Base-by-base conservation (phyloP, 2,888 invertebrate genomes). In the Lasioglossum leucozonium region DNA sequence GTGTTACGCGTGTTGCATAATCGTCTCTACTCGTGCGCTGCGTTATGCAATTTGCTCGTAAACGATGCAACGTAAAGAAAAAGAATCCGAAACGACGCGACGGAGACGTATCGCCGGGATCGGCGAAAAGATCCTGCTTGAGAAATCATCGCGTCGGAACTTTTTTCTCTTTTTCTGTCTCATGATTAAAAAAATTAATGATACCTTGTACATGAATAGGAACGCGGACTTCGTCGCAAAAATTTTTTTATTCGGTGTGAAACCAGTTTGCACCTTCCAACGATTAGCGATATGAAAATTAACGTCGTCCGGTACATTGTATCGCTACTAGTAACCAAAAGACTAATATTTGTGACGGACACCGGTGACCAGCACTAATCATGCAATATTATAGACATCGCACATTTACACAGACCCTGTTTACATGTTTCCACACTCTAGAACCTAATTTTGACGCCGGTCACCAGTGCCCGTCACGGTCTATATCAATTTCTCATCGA, bases 1-100 rank as follows among this genome's bases (percentile, higher is more conserved):
- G 79, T 76, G 80, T 90, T 89, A 85, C 89, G 85, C 87, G 67
- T 85, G 34, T 91, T 91, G 87, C 87, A 88, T 80, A 90, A 91
- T 82, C 72, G 69, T 69, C 72, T 67, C 72, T 67, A 72, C 67
- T 77, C 80, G 82, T 79, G 84, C 84, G 81, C 80, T 37, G 69
- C 40, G 83, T 90, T 90, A 87, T 84, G 89, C 87, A 90, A 90
- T 80, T 65, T 40, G 82, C 78, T 26, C 58, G 58, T 58, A 58
- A 58, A 58, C 58, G 58, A 58, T 58, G 58, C 58, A 26, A 26
- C 58, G 58, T 13, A 26, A 58, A 26, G 58, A 26, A 58, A 58
- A 58, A 58, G 58, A 58, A 58, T 26, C 16, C 58, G 26, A 30
- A n/a, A 26, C 58, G 58, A 58, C 58, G 58, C 51, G 58, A 26